Evolutionary conservation across 1,140 invertebrate genomes (phyloP).

Genomic region (Drosophila fuyamai): DNA sequence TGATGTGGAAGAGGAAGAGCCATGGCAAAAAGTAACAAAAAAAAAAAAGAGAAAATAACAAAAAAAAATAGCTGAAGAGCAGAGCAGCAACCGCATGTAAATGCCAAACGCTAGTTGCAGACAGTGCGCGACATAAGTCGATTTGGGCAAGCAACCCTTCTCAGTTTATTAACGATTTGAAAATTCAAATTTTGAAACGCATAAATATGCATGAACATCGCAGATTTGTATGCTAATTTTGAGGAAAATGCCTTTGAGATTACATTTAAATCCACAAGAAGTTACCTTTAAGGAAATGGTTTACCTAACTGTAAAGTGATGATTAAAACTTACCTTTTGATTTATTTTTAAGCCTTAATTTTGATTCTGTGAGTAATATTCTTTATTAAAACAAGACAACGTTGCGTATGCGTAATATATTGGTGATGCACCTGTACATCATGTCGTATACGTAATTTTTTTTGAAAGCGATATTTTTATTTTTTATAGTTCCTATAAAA

Average conservation of each 20-base stretch:
- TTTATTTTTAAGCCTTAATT: too few relatives aligned
- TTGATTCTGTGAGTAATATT: background rate
- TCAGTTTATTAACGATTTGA: background rate
- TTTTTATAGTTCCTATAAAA: too few relatives aligned
- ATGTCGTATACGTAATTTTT: background rate
- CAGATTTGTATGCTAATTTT: background rate
- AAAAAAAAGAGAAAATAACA: conserved; percentile 3
- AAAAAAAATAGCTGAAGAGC: conserved; percentile 11
- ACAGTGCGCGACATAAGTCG: conserved; percentile 32
- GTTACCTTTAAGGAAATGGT: background rate
- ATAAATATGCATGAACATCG: conserved; percentile 1
- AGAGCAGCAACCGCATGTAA: conserved; percentile 29
- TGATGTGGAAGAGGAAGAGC: conserved; percentile 3
- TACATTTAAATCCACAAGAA: background rate
- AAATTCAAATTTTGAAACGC: conserved; percentile 4
- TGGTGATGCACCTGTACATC: too few relatives aligned
- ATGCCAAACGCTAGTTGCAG: conserved; percentile 25
- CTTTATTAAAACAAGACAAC: background rate
- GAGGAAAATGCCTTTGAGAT: background rate
- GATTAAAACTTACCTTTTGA: too few relatives aligned
- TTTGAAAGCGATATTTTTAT: background rate
- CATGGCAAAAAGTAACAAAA: conserved; percentile 14
- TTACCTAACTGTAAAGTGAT: background rate
- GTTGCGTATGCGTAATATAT: background rate
- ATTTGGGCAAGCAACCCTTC: background rate